Conservation (phyloP, 2,797 vertebrate genomes). For the Sardinella longiceps region DNA sequence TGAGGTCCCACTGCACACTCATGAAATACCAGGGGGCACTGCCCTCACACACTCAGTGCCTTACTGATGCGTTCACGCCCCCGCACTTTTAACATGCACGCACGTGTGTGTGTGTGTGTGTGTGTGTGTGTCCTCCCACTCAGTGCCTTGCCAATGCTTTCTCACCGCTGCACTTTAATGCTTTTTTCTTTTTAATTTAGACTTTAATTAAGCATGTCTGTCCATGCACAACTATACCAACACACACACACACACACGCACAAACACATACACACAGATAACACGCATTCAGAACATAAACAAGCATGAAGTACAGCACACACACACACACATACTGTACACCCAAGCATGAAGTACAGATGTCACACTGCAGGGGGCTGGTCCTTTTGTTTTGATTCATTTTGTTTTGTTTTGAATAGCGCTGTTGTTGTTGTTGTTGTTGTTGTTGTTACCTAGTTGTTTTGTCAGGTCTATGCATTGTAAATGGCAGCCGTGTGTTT, state of each 20-base stretch:
- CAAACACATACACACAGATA: not conserved
- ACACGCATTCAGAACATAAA: no score
- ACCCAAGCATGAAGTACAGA: not conserved
- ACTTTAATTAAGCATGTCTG: not conserved
- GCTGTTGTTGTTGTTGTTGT: slow-evolving; percentile 12
- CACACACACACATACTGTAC: not conserved
- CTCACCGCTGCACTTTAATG: not conserved
- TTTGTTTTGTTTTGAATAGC: no score
- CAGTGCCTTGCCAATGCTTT: slow-evolving; percentile 3
- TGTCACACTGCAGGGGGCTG: slow-evolving; percentile 39
- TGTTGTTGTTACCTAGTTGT: not conserved
- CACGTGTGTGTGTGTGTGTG: not conserved
- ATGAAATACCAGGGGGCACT: not conserved
- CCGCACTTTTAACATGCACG: no score
- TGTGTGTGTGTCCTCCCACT: not conserved
- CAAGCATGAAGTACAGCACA: not conserved
- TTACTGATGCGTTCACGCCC: no score
- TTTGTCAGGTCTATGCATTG: not conserved
- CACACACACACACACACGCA: not conserved
- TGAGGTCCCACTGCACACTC: no score
- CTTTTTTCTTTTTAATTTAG: not conserved
- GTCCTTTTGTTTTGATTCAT: slow-evolving; percentile 32
- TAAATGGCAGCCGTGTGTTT: slow-evolving; percentile 30
- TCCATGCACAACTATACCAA: not conserved
- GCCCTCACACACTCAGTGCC: no score